Evolutionary conservation across 2,797 vertebrate species (phyloP), one percentile per base, ranked within the genome.

Genomic region (Anomalospiza imberbis): DNA sequence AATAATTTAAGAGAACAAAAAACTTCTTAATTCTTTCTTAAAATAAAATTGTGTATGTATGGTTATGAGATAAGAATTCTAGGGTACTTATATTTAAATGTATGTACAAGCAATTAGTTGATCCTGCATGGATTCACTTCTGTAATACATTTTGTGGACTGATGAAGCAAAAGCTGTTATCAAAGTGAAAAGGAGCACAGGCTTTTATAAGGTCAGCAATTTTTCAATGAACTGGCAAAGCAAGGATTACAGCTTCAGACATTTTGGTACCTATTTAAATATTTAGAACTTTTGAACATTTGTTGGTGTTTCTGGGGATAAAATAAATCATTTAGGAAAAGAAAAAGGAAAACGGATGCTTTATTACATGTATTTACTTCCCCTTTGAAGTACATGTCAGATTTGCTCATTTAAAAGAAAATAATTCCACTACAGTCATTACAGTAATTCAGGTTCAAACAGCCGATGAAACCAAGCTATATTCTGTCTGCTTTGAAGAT

Each of bases 331-430:
- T 95, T 96, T 95, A 96, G 54, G 54, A 79, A 91, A 93, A 95
- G 74, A 93, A 92, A 93, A 94, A 86, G 68, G 36, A 74, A 96
- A 96, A 89, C 0, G 21, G 44, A 81, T 1, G 67, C 92, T 91
- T 96, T 96, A 96, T 96, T 94, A 96, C 89, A 95, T 94, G 94
- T 95, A 95, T 97, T 97, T 97, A 96, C 91, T 96, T 96, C 57
- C 57, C 78, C 95, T 96, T 97, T 96, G 96, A 97, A 96, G 97
- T 95, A 94, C 55, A 0, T 93, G 96, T 95, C 96, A 96, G 95
- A 96, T 96, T 96, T 97, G 73, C 89, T 94, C 95, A 92, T 96
- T 96, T 95, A 86, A 97, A 96, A 89, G 84, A 95, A 95, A 97
- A 96, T 97, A 97, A 97, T 96, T 95, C 96, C 92, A 94, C 93